phyloP scores from a whole-genome alignment of 1,140 invertebrate species.

The Hylyphantes graminicola region DNA sequence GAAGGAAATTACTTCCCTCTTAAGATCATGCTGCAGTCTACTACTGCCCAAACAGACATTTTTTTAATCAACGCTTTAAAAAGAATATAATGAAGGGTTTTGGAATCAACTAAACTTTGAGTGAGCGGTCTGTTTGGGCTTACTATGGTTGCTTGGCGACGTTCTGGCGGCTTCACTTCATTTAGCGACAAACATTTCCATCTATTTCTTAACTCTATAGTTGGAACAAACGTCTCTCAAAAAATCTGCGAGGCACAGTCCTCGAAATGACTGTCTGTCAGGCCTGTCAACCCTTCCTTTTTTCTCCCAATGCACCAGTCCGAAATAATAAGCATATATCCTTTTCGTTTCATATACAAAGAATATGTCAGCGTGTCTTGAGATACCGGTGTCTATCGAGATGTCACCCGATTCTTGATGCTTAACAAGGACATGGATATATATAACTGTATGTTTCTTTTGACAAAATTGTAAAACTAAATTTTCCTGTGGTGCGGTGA shows the following conservation, averaged over 20 bases:
- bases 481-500: no score
- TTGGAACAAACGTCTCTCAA: conserved; percentile 41
- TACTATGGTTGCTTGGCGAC: no score
- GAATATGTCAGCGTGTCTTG: conserved; percentile 22
- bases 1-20: no score
- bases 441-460: background rate
- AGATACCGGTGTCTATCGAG: conserved; percentile 42
- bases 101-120: no score
- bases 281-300: conserved; percentile 4
- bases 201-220: background rate
- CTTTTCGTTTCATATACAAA: conserved; percentile 31
- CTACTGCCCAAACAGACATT: no score
- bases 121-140: no score
- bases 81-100: no score
- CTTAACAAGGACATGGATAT: conserved; percentile 50
- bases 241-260: conserved; percentile 25
- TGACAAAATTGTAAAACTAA: no score
- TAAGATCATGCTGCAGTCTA: no score
- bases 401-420: conserved; percentile 29
- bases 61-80: no score
- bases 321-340: conserved; percentile 53
- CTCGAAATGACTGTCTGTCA: conserved; percentile 45
- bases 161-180: no score
- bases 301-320: conserved; percentile 22
- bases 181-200: no score